Conservation (phyloP, 2,888 invertebrate genomes). For the Diaphora mendica region DNA sequence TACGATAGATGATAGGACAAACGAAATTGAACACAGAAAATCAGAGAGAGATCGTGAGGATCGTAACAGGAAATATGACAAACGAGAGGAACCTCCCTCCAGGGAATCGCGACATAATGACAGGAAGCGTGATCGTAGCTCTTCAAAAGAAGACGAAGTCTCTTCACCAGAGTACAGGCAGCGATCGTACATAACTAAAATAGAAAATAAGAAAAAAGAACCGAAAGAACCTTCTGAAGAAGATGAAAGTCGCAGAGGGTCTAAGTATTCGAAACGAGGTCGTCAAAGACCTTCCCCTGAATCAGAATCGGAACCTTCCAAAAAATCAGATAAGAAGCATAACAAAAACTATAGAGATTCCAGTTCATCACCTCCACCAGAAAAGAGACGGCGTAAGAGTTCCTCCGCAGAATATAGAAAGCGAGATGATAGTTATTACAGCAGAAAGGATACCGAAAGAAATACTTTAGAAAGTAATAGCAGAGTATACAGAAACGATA, state of each 20-base stretch:
- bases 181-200: slow-evolving; percentile 72
- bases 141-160: slow-evolving; percentile 57
- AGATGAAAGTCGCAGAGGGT: slow-evolving; percentile 54
- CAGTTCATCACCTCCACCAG: slow-evolving; percentile 71
- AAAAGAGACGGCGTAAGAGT: slow-evolving; percentile 71
- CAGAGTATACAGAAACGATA: slow-evolving; percentile 54
- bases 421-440: slow-evolving; percentile 47
- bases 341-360: slow-evolving; percentile 60
- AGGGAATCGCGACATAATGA: slow-evolving; percentile 58
- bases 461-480: slow-evolving; percentile 55
- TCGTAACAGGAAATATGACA: slow-evolving; percentile 72
- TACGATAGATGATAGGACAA: slow-evolving; percentile 66
- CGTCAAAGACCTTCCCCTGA: slow-evolving; percentile 61
- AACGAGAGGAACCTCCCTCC: slow-evolving; percentile 58
- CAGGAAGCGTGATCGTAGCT: slow-evolving; percentile 67
- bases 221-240: slow-evolving; percentile 63
- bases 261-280: slow-evolving; percentile 67
- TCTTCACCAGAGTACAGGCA: slow-evolving; percentile 68
- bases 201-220: slow-evolving; percentile 68
- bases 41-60: slow-evolving; percentile 80
- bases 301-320: slow-evolving; percentile 64
- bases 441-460: slow-evolving; percentile 43
- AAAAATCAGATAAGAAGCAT: slow-evolving; percentile 60
- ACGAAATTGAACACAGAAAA: slow-evolving; percentile 71
- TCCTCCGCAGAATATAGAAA: slow-evolving; percentile 61